Percentiles rank a stretch among this genome's conserved stretches.
phyloP scores from a whole-genome alignment of 2,888 invertebrate species.

The Drosophila quinaria region DNA sequence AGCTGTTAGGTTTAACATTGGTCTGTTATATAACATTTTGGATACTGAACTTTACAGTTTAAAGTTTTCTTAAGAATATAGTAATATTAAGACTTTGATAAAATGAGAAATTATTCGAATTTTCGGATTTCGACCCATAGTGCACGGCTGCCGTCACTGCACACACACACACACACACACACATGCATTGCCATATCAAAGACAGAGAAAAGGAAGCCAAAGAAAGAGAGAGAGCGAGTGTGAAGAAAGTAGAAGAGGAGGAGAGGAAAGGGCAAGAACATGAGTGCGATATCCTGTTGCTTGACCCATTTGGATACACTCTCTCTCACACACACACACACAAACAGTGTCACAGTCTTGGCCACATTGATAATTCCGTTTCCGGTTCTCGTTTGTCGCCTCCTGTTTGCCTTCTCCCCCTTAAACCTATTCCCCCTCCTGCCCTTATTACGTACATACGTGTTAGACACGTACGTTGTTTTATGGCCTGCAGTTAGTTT shows the following conservation, averaged over 20 bases:
- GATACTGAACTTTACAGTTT: too few species aligned
- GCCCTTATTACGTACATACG: constrained; percentile 5
- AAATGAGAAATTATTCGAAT: too few species aligned
- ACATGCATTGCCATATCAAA: neutral
- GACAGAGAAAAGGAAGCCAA: neutral
- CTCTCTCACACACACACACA: constrained; percentile 5
- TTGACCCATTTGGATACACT: constrained; percentile 51
- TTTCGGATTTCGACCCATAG: too few species aligned
- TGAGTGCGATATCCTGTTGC: constrained; percentile 54
- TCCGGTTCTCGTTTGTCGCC: constrained; percentile 59
- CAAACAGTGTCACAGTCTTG: constrained; percentile 16
- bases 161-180: constrained; percentile 5
- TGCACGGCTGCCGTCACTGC: constrained; percentile 40
- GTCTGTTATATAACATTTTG: too few species aligned
- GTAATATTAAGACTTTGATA: too few species aligned
- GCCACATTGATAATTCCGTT: constrained; percentile 56
- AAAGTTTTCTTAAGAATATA: too few species aligned
- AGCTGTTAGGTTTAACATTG: too few species aligned
- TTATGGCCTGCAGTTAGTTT: constrained; percentile 31
- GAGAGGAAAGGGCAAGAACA: constrained; percentile 10
- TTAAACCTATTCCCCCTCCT: neutral
- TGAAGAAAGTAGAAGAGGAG: neutral
- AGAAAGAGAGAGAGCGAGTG: constrained; percentile 1
- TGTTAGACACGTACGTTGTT: constrained; percentile 12
- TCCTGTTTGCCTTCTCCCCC: constrained; percentile 27